Evolutionary conservation across 37 sponge, comb jelly and placozoan genomes (phyloP).

Genomic region (Corticium candelabrum): DNA sequence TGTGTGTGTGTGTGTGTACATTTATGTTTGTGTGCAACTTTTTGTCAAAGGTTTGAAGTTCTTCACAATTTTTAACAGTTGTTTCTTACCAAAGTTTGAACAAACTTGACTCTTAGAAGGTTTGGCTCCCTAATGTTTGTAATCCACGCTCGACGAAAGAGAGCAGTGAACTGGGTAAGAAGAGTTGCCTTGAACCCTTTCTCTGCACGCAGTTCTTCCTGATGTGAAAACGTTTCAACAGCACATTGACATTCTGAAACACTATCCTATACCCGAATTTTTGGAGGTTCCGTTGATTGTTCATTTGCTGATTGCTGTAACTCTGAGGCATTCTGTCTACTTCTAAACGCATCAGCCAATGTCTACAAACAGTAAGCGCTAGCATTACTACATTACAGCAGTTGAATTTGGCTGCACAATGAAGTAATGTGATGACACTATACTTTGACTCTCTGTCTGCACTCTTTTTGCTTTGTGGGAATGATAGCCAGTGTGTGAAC

Average conservation of each 20-base stretch:
- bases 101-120: neutral
- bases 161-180: neutral
- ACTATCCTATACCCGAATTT: no score
- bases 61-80: no score
- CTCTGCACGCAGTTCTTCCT: neutral
- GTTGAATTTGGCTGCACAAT: no score
- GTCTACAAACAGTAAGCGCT: neutral
- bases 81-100: slow-evolving; percentile 10
- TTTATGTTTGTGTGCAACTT: no score
- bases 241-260: no score
- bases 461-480: slow-evolving; percentile 33
- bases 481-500: slow-evolving; percentile 30
- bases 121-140: neutral
- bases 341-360: neutral
- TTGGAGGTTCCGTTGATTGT: neutral
- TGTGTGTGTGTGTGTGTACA: no score
- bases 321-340: neutral
- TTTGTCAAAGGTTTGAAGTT: no score
- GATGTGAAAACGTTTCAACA: no score
- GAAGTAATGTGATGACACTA: neutral
- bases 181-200: neutral
- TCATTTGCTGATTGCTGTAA: neutral
- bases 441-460: slow-evolving; percentile 22
- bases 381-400: no score
- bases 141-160: neutral